These are phyloP conservation scores for Drosophila recens DNA, from an alignment of 2,888 invertebrate genomes.

Conservation along the genomic window DNA sequence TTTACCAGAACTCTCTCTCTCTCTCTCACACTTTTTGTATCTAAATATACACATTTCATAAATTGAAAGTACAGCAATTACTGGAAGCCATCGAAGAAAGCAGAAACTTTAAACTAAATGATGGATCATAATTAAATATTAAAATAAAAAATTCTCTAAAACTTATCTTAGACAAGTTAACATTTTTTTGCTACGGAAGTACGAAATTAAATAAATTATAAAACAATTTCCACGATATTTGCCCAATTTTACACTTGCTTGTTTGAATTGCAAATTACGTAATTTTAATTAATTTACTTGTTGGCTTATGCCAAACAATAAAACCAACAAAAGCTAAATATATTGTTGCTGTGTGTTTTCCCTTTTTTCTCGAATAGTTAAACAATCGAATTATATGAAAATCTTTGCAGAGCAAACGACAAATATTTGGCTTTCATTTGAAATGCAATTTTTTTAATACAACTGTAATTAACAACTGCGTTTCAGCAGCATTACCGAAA, in stretches of 20 bases:
- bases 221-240: not conserved
- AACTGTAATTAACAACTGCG: conserved; percentile 37
- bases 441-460: conserved; percentile 26
- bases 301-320: conserved; percentile 14
- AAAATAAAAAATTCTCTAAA: too few species aligned
- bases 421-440: conserved; percentile 52
- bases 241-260: conserved; percentile 7
- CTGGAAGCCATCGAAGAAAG: not conserved
- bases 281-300: conserved; percentile 51
- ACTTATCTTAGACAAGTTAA: too few species aligned
- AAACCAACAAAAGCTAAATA: conserved; percentile 2
- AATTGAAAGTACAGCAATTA: conserved; percentile 32
- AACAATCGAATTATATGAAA: conserved; percentile 47
- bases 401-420: conserved; percentile 24
- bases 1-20: conserved; percentile 1
- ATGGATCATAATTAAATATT: too few species aligned
- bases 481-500: conserved; percentile 11
- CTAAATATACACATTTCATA: conserved; percentile 18
- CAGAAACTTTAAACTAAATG: not conserved
- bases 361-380: conserved; percentile 6
- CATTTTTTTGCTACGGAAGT: too few species aligned
- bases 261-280: conserved; percentile 43
- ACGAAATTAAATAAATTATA: conserved; percentile 5
- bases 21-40: not conserved
- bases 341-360: conserved; percentile 7